Base-by-base conservation (phyloP, 2,888 invertebrate genomes). In the Tinea trinotella region DNA sequence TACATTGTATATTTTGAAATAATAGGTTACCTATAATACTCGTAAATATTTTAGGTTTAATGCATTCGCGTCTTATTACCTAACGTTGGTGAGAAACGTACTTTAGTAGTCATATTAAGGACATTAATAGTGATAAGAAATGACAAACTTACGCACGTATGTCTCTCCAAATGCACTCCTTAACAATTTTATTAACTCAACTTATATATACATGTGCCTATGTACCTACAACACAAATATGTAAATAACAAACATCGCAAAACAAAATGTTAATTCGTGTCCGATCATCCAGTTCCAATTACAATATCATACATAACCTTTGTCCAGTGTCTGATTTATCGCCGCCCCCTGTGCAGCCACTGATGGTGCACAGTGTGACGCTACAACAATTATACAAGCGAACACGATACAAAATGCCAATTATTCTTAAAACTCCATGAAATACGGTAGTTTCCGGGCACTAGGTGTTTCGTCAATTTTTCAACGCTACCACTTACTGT, bases 371-470 rank as follows among this genome's bases (percentile, higher is more conserved):
- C 48, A 48, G 48, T 48, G 19, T 48, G 24, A 18, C 50, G 50
- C 50, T 9, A 5, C 24, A 20, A 17, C 49, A 22, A 50, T 50
- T 50, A 50, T 50, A 24, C 50, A 50, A 40, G 40, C 40, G 12
- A 40, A 50, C 22, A 24, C 4, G 48, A n/a, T 24, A 50, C 50
- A 50, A 50, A n/a, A 24, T 50, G 50, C 50, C 50, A 50, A 50
- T 50, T 50, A 50, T 50, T 40, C 40, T 40, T 40, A 1, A 40
- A 40, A 15, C 40, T 40, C 6, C 3, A 19, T 50, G 15, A 22
- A 22, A 12, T 50, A 24, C 50, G 13, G 50, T 50, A 50, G 50
- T 50, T 50, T 50, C 50, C 50, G 50, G 50, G 24, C 50, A 13
- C n/a, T n/a, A n/a, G 6, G 5, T 40, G 6, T n/a, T 40, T 5